These are phyloP conservation scores for Aspidiotus destructor DNA, from an alignment of 2,888 invertebrate genomes.

Conservation along the genomic window DNA sequence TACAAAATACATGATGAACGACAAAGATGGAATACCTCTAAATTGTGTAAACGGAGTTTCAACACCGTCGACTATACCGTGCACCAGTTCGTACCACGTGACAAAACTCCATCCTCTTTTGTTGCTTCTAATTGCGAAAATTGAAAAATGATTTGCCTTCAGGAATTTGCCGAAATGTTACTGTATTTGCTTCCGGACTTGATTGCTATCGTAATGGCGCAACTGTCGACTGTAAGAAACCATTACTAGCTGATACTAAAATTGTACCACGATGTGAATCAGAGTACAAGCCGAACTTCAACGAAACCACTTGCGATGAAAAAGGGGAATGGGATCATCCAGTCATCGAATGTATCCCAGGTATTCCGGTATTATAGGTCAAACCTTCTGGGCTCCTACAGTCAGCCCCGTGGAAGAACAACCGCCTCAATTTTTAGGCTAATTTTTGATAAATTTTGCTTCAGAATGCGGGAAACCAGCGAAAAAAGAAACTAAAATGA, in stretches of 20 bases:
- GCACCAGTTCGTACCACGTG: neutral
- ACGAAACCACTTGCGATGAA: neutral
- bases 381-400: too few relatives aligned
- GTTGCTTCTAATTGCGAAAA: neutral
- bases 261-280: neutral
- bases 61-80: neutral
- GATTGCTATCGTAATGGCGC: neutral
- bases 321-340: slow-evolving; percentile 2
- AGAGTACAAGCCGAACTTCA: neutral
- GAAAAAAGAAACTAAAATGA: neutral
- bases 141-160: neutral
- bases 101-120: neutral
- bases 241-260: neutral
- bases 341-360: slow-evolving; percentile 1
- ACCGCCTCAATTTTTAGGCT: too few relatives aligned
- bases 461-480: neutral
- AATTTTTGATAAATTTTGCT: neutral
- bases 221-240: neutral
- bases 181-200: neutral
- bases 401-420: too few relatives aligned
- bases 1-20: neutral
- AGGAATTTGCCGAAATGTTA: slow-evolving; percentile 2
- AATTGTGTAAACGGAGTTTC: neutral
- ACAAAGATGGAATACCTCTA: neutral
- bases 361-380: neutral